Conservation (phyloP, 2,797 vertebrate genomes). For the Sparidentex hasta region DNA sequence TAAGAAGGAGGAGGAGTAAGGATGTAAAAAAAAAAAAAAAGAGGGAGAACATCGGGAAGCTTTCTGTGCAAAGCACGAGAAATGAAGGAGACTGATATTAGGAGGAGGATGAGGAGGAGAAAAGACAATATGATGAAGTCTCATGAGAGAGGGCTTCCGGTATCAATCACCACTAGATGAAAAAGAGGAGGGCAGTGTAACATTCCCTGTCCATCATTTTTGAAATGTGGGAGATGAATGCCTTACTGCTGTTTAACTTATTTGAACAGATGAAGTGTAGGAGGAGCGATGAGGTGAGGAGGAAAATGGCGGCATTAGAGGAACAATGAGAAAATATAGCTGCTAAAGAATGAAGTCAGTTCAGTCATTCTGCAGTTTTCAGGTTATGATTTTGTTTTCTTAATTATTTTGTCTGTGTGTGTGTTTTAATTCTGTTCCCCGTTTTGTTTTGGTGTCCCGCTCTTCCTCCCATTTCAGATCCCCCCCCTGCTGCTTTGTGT, state of each 20-base stretch:
- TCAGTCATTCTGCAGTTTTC: no score
- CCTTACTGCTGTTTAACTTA: conserved; percentile 35
- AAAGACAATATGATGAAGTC: conserved; percentile 36
- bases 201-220: conserved; percentile 38
- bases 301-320: conserved; percentile 42
- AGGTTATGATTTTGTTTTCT: no score
- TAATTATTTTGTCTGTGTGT: no score
- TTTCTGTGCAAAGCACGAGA: conserved; percentile 47
- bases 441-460: no score
- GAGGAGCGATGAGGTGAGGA: not conserved
- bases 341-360: conserved; percentile 13
- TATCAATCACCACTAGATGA: conserved; percentile 46
- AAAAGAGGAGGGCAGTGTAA: conserved; percentile 37
- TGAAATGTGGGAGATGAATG: conserved; percentile 37
- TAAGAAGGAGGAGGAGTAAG: not conserved
- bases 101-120: not conserved
- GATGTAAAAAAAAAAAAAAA: conserved; percentile 38
- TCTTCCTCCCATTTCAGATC: no score
- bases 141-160: conserved; percentile 26
- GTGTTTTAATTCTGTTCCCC: no score
- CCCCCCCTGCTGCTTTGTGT: no score
- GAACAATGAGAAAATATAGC: conserved; percentile 44
- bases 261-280: conserved; percentile 7
- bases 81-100: conserved; percentile 26
- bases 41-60: conserved; percentile 2